Evolutionary conservation across 2,797 vertebrate species (phyloP), one percentile per base, ranked within the genome.

Genomic region (Acanthurus leucopareius): DNA sequence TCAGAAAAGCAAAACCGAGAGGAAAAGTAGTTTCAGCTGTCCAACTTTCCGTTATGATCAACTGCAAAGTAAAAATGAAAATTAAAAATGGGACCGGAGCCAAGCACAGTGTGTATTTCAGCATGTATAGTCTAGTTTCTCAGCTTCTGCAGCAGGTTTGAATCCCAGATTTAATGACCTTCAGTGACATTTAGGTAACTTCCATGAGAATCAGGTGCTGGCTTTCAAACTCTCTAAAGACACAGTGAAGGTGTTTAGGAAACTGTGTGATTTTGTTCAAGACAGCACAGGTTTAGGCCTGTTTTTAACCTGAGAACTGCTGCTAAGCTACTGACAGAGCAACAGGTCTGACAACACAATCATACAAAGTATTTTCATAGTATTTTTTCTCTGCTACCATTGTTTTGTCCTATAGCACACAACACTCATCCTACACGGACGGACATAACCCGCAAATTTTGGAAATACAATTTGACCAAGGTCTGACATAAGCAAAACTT

Each of bases 401-500:
- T 32, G 28, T 32, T 32, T 32, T 32, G 28, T 32, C 28, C 47
- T 76, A 40, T 11, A 70, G 65, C 72, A 76, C 32, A 56, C 0
- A 14, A 7, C n/a, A 45, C 53, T 62, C 32, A 48, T 54, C 74
- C 11, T 28, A 56, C 44, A 25, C 13, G 65, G 35, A 69, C 25
- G 49, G 73, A 80, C 10, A 40, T 48, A 84, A 73, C 22, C 53
- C 60, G 69, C 20, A 69, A 20, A 42, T 53, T 57, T 72, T 80
- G 44, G 63, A 79, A 73, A 80, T 80, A 76, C 75, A 70, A 61
- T 88, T 90, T 91, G 83, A 90, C 73, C 83, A 88, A 86, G 83
- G 85, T 75, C 88, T 89, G 85, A 80, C 69, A 80, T 76, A 79
- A 85, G 71, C 62, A 83, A 90, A 80, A 20, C 13, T 54, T 90